These are phyloP conservation scores for Pygocentrus nattereri DNA, from an alignment of 2,797 vertebrate species.

Conservation along the genomic window DNA sequence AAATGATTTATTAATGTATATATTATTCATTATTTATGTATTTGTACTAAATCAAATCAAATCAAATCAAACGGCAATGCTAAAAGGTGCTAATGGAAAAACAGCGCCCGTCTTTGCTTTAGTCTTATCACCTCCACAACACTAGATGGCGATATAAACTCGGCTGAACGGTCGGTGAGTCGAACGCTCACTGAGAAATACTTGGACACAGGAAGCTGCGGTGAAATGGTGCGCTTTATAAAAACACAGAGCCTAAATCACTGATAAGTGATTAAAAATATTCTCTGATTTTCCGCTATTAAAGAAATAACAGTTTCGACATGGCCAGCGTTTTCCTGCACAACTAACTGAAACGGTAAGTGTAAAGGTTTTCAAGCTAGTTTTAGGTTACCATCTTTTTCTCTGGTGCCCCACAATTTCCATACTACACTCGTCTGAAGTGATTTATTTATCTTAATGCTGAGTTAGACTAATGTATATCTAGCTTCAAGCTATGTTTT, in stretches of 20 bases:
- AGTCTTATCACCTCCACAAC: slow-evolving; percentile 4
- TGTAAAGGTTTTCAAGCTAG: neutral
- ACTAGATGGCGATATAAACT: slow-evolving; percentile 5
- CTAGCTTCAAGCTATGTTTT: neutral
- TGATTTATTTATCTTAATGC: neutral
- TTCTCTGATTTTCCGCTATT: neutral
- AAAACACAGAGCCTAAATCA: neutral
- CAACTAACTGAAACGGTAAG: neutral
- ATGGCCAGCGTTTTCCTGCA: neutral
- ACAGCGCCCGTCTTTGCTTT: neutral
- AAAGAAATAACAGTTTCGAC: neutral
- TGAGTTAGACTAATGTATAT: neutral
- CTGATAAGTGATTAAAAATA: slow-evolving; percentile 8
- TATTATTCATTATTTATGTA: no score
- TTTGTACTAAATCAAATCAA: no score
- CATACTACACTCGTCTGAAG: neutral
- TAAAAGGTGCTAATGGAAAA: no score
- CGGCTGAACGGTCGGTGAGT: neutral
- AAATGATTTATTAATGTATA: no score
- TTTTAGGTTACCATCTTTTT: no score
- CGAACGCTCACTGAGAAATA: neutral
- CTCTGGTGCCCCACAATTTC: neutral
- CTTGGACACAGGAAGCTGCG: slow-evolving; percentile 17
- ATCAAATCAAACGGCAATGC: no score
- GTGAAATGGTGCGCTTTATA: neutral